Percentiles rank a stretch among this genome's conserved stretches.
These are phyloP conservation scores for Liodrosophila aerea DNA, from an alignment of 2,888 invertebrate species.

Conservation along the genomic window DNA sequence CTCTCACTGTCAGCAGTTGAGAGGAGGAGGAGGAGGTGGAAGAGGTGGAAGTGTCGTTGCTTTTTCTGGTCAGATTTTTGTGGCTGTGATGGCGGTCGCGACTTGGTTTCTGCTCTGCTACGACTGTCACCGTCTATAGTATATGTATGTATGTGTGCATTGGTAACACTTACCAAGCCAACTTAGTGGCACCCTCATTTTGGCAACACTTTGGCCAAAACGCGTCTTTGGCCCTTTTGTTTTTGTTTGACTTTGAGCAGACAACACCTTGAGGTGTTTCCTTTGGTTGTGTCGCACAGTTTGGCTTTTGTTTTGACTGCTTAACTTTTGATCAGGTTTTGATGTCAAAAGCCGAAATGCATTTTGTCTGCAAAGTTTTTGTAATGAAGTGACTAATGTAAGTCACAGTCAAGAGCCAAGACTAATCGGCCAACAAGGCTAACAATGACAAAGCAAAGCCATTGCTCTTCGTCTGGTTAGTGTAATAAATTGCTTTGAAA, in stretches of 20 bases:
- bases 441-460: conserved; percentile 7
- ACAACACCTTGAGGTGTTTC: conserved; percentile 53
- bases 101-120: conserved; percentile 31
- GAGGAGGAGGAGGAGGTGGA: not conserved
- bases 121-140: conserved; percentile 7
- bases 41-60: no score
- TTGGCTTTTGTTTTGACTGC: conserved; percentile 50
- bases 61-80: conserved; percentile 55
- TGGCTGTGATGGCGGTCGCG: conserved; percentile 50
- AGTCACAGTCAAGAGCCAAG: conserved; percentile 6
- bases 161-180: conserved; percentile 46
- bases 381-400: conserved; percentile 27
- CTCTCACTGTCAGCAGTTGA: conserved; percentile 42
- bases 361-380: conserved; percentile 70
- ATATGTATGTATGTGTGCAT: conserved; percentile 11
- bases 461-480: conserved; percentile 1
- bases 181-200: conserved; percentile 51
- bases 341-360: conserved; percentile 62
- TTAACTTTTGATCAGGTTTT: conserved; percentile 73
- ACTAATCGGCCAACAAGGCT: conserved; percentile 14
- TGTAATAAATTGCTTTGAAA: no score
- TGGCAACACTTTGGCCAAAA: conserved; percentile 35
- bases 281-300: conserved; percentile 22
- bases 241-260: conserved; percentile 43
- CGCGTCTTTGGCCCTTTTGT: conserved; percentile 24